These are phyloP conservation scores for Cremastobaeus sp. DNA, from an alignment of 2,888 invertebrate species.

Conservation along the genomic window DNA sequence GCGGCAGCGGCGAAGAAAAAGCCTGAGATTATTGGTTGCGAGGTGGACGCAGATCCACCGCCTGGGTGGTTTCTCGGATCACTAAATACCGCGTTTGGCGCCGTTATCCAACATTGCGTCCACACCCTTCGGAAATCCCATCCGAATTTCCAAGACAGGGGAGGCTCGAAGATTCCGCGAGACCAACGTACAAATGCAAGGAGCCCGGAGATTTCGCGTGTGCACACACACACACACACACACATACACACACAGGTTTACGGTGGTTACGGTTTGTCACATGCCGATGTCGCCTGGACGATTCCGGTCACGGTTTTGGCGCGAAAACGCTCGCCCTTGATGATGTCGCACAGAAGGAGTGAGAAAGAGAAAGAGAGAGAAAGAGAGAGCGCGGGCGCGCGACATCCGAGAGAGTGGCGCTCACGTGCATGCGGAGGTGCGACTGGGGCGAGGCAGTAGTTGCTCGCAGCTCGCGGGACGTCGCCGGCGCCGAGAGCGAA, in stretches of 20 bases:
- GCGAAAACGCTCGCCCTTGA: constrained; percentile 9
- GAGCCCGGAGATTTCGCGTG: background rate
- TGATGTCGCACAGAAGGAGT: constrained; percentile 19
- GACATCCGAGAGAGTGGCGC: constrained; percentile 34
- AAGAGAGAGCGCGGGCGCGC: constrained; percentile 22
- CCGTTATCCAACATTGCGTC: constrained; percentile 33
- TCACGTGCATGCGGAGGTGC: constrained; percentile 50
- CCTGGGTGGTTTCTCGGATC: constrained; percentile 2
- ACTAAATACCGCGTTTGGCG: constrained; percentile 28
- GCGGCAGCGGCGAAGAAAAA: too few species aligned
- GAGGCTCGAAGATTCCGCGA: constrained; percentile 39
- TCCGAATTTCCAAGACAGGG: constrained; percentile 44
- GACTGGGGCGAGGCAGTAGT: constrained; percentile 49
- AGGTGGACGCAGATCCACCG: constrained; percentile 6
- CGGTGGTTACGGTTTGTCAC: background rate
- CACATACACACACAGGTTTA: background rate
- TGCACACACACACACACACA: background rate
- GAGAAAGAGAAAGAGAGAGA: constrained; percentile 2
- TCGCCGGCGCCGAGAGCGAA: constrained; percentile 43
- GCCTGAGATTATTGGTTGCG: too few species aligned
- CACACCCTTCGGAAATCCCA: constrained; percentile 48
- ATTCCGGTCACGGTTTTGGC: constrained; percentile 18
- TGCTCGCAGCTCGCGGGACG: constrained; percentile 23
- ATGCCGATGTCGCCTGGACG: background rate
- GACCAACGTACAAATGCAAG: background rate